These are phyloP conservation scores for Matsumyia berberina DNA, from an alignment of 2,888 invertebrate species.

Conservation along the genomic window DNA sequence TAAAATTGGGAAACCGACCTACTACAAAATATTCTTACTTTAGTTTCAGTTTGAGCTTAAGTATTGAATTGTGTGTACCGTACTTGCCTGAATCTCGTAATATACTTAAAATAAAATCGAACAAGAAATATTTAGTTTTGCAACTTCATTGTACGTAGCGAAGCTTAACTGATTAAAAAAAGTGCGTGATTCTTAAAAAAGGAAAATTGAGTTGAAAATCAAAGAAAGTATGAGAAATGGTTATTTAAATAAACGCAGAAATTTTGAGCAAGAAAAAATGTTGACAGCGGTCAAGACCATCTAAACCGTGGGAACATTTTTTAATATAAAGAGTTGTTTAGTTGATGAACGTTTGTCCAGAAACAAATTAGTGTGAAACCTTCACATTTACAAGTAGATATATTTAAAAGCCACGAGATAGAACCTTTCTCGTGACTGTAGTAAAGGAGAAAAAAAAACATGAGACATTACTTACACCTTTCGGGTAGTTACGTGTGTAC, in stretches of 20 bases:
- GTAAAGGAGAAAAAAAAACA: constrained; percentile 11
- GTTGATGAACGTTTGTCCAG: neutral
- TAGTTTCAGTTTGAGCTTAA: constrained; percentile 70
- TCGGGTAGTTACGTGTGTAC: neutral
- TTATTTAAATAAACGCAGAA: neutral
- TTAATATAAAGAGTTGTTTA: no score
- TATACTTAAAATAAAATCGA: neutral
- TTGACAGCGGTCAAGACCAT: neutral
- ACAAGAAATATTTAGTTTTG: constrained; percentile 5
- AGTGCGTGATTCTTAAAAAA: constrained; percentile 15
- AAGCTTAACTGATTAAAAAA: neutral
- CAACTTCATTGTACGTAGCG: neutral
- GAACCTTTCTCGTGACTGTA: constrained; percentile 22
- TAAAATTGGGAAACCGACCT: constrained; percentile 61
- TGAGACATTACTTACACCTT: neutral
- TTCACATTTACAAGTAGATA: no score
- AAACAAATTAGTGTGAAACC: neutral
- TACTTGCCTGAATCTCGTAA: constrained; percentile 12
- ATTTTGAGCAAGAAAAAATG: neutral
- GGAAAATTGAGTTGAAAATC: neutral
- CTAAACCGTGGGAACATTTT: neutral
- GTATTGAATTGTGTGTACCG: constrained; percentile 71
- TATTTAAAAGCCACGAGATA: no score
- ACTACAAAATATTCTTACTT: constrained; percentile 63
- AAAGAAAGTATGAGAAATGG: neutral